Percentiles rank a stretch among this genome's conserved stretches.
Conservation (phyloP, 2,113 vertebrate genomes). For the Nerophis ophidion region DNA sequence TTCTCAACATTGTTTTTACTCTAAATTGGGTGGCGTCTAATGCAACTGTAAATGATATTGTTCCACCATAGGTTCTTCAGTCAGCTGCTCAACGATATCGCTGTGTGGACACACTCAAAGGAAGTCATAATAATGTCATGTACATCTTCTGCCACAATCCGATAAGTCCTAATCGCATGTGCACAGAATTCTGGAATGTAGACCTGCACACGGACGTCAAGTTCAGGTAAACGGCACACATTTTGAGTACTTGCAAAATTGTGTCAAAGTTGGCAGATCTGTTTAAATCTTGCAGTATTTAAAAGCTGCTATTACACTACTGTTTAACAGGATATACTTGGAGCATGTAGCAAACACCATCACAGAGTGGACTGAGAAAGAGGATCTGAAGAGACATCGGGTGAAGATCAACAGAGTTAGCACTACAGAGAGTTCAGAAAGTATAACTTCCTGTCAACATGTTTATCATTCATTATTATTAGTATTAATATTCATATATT, state of each 20-base stretch:
- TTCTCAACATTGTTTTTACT: too few species aligned
- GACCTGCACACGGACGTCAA: slow-evolving; percentile 83
- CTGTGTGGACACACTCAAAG: slow-evolving; percentile 80
- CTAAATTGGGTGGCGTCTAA: too few species aligned
- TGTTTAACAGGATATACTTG: slow-evolving; percentile 75
- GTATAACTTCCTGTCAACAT: slow-evolving; percentile 1
- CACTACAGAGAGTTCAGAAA: slow-evolving; percentile 19
- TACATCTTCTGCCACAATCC: slow-evolving; percentile 87
- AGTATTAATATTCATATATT: too few species aligned
- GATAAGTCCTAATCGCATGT: slow-evolving; percentile 70
- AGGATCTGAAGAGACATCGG: slow-evolving; percentile 72
- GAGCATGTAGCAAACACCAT: slow-evolving; percentile 78
- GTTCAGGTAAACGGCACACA: slow-evolving; percentile 76
- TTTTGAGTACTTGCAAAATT: too few species aligned
- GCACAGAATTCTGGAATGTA: slow-evolving; percentile 76
- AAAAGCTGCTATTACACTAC: background rate
- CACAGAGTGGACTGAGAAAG: slow-evolving; percentile 76
- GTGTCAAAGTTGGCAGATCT: too few species aligned
- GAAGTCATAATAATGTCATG: slow-evolving; percentile 74
- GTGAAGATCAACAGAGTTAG: slow-evolving; percentile 21
- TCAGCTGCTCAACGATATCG: slow-evolving; percentile 71
- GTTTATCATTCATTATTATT: too few species aligned
- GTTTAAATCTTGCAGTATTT: background rate
- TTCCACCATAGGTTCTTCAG: slow-evolving; percentile 75
- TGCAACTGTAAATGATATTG: background rate